Conservation (phyloP, 2,797 vertebrate species). For the Lithobates sylvaticus region DNA sequence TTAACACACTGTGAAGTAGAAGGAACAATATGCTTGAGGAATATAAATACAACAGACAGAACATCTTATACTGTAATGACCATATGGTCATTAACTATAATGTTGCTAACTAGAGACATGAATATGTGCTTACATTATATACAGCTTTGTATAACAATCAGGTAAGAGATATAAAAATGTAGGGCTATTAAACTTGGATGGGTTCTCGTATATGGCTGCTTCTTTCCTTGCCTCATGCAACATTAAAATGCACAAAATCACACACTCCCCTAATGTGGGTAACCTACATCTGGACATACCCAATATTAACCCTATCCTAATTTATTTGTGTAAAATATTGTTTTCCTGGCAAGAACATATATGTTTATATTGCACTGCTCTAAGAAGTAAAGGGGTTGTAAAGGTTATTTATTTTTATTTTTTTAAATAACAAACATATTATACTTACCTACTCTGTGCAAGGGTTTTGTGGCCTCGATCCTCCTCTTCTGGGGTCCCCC, state of each 20-base stretch:
- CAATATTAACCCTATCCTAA: neutral
- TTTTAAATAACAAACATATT: too few relatives aligned
- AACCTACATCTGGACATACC: neutral
- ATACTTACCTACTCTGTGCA: too few relatives aligned
- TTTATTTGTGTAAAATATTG: neutral
- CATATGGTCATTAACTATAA: slow-evolving; percentile 96
- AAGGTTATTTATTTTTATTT: too few relatives aligned
- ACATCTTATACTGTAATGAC: slow-evolving; percentile 89
- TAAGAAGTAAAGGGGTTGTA: neutral
- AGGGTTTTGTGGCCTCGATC: too few relatives aligned
- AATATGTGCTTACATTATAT: slow-evolving; percentile 85
- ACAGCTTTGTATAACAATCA: slow-evolving; percentile 82
- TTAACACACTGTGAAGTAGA: slow-evolving; percentile 90
- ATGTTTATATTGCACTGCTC: neutral
- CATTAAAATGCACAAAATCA: slow-evolving; percentile 25
- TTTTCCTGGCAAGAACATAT: too few relatives aligned
- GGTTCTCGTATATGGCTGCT: slow-evolving; percentile 66
- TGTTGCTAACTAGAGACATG: slow-evolving; percentile 87
- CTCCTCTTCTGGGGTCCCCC: too few relatives aligned
- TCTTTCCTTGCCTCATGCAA: slow-evolving; percentile 67
- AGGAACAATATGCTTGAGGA: slow-evolving; percentile 96
- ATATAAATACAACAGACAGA: slow-evolving; percentile 94
- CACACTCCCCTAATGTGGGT: neutral
- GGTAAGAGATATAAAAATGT: slow-evolving; percentile 76
- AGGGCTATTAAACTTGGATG: slow-evolving; percentile 76